phyloP scores from a whole-genome alignment of 2,797 vertebrate genomes.

The Malacoraja senta region DNA sequence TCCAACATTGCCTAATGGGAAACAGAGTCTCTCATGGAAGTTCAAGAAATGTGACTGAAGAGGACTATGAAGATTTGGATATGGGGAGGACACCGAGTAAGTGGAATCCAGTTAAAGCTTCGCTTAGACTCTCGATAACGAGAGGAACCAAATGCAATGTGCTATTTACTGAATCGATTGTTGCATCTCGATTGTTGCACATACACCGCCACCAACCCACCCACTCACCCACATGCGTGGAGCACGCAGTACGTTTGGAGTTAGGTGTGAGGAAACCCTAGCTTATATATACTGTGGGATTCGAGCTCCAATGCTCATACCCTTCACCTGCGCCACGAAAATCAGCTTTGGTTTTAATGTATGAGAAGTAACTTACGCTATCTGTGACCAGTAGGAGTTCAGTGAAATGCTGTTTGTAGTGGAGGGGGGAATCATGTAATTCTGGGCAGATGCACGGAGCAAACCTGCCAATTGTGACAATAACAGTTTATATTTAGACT shows the following conservation, averaged over 20 bases:
- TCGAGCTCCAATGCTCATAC: background rate
- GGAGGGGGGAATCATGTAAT: background rate
- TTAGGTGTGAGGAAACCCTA: background rate
- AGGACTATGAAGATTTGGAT: conserved; percentile 41
- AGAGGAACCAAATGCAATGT: background rate
- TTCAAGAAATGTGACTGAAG: conserved; percentile 12
- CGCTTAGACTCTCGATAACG: background rate
- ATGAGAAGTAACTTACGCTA: too few relatives aligned
- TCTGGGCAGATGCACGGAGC: too few relatives aligned
- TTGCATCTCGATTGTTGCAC: background rate
- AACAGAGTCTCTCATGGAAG: conserved; percentile 13
- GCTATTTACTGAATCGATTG: background rate
- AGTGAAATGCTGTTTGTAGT: background rate
- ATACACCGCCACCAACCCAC: background rate
- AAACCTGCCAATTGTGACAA: background rate
- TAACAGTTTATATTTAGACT: background rate
- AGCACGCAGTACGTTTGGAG: background rate
- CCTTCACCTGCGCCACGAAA: background rate
- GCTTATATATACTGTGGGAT: background rate
- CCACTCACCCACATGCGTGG: background rate
- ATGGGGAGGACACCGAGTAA: conserved; percentile 42
- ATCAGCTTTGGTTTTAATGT: background rate
- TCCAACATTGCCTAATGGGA: conserved; percentile 10
- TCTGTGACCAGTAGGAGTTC: background rate
- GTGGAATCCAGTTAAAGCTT: background rate